A percentile compares a stretch with the other conserved stretches of the same genome.
Evolutionary conservation across 1,140 invertebrate genomes (phyloP).

Genomic region (Aphelenchoides fujianensis): DNA sequence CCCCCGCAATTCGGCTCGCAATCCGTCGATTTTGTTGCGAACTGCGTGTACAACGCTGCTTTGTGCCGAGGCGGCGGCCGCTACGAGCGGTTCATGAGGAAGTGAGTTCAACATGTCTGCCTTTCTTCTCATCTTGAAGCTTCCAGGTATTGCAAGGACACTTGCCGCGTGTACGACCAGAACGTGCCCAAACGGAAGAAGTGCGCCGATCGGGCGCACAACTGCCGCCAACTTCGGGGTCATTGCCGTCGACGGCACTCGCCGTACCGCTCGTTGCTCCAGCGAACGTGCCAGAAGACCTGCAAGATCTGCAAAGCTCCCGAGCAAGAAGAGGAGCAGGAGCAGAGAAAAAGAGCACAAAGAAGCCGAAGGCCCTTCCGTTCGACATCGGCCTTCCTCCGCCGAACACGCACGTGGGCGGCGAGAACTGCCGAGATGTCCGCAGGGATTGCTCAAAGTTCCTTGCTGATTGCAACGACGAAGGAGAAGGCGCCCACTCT

Average conservation of each 20-base stretch:
- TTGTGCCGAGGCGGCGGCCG: background rate
- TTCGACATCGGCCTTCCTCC: background rate
- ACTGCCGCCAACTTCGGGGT: background rate
- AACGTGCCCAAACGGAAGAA: background rate
- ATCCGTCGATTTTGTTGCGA: background rate
- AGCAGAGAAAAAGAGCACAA: background rate
- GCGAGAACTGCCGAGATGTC: background rate
- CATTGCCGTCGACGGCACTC: background rate
- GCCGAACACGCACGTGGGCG: background rate
- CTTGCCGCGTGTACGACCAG: conserved; percentile 3
- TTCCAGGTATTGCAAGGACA: background rate
- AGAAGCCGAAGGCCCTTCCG: background rate
- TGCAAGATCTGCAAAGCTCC: background rate
- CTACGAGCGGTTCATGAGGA: background rate
- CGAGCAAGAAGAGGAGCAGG: background rate
- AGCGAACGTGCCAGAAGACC: background rate
- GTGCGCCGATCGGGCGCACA: background rate
- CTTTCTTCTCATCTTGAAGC: no score
- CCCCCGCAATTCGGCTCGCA: background rate
- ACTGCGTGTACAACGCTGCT: background rate
- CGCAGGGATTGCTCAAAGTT: background rate
- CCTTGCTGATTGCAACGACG: background rate
- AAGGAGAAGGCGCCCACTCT: background rate
- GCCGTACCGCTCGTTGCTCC: background rate
- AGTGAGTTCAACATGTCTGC: no score